Evolutionary conservation across 2,888 invertebrate species (phyloP), one percentile per base, ranked within the genome.

Genomic region (Thymelicus acteon): DNA sequence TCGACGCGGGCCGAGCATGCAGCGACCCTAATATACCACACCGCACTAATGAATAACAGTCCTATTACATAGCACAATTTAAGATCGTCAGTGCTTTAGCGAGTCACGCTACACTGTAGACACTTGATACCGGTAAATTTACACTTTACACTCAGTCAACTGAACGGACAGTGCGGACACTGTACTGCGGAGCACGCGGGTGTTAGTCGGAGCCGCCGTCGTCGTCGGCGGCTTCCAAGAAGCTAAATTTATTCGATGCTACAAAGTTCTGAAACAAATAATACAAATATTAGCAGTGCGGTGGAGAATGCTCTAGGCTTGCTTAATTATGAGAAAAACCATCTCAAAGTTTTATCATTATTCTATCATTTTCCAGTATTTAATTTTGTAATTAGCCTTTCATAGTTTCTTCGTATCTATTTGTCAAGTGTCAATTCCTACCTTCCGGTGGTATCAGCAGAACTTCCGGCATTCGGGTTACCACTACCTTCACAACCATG

Each of bases 241-340:
- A 95, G 88, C 95, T 95, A 95, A 96, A 97, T 94, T 96, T 96
- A 88, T 97, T 97, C 83, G 96, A 95, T 83, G 95, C 96, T 86
- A 96, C 95, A 83, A 97, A 96, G 91, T 96, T 96, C 95, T 96
- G 93, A 3, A 94, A 94, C 77, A 75, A 76, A 79, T 78, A 78
- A 31, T 71, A 69, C 74, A 63, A 10, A 58, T 66, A 64, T 37
- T 15, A 67, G 57, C 57, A 57, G 40, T 40, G 7, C 8, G 7
- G 40, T 40, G 6, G 40, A 40, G 40, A 40, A 40, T 8, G 40
- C 40, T 40, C 40, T 8, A 40, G 40, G 40, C 7, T 40, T 40
- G 7, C 40, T 8, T 40, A 40, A 40, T 40, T 40, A 7, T 40
- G 31, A 31, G 31, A 31, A 3, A 31, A 31, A 31, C 1, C 31